Conservation (phyloP, 1,140 invertebrate genomes). For the Colletes gigas region DNA sequence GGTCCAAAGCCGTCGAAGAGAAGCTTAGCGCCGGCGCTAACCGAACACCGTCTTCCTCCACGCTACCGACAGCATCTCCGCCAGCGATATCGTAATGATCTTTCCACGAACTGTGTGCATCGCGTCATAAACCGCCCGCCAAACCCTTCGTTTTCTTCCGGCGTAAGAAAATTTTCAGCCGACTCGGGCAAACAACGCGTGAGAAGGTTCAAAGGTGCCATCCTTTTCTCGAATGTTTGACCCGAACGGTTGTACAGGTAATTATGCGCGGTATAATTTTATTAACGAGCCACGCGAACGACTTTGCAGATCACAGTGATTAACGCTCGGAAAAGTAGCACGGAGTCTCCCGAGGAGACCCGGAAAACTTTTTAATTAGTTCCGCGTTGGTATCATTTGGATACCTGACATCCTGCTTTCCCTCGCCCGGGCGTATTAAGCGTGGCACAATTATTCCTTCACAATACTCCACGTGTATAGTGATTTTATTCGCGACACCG, state of each 20-base stretch:
- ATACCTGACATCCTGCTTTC: too few species aligned
- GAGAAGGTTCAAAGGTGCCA: not conserved
- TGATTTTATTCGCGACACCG: too few species aligned
- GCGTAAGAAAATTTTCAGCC: conserved; percentile 18
- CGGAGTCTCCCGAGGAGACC: not conserved
- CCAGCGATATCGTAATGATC: conserved; percentile 65
- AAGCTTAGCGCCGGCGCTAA: conserved; percentile 68
- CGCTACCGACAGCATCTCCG: conserved; percentile 17
- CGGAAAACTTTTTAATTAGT: not conserved
- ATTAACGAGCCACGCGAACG: not conserved
- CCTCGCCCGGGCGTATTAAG: too few species aligned
- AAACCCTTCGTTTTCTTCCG: not conserved
- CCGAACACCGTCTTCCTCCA: conserved; percentile 41
- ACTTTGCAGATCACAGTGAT: not conserved
- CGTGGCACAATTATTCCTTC: too few species aligned
- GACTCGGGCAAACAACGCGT: not conserved
- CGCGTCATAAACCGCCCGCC: conserved; percentile 5
- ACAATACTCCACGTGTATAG: too few species aligned
- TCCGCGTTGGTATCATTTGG: too few species aligned
- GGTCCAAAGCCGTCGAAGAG: conserved; percentile 64
- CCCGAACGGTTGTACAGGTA: not conserved
- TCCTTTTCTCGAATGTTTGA: too few species aligned
- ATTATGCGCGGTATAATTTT: conserved; percentile 2
- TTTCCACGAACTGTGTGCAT: conserved; percentile 28
- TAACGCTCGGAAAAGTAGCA: not conserved